A percentile compares a stretch with the other conserved stretches of the same genome.
These are phyloP conservation scores for Erpornis zantholeuca DNA, from an alignment of 2,113 vertebrate species.

Conservation along the genomic window DNA sequence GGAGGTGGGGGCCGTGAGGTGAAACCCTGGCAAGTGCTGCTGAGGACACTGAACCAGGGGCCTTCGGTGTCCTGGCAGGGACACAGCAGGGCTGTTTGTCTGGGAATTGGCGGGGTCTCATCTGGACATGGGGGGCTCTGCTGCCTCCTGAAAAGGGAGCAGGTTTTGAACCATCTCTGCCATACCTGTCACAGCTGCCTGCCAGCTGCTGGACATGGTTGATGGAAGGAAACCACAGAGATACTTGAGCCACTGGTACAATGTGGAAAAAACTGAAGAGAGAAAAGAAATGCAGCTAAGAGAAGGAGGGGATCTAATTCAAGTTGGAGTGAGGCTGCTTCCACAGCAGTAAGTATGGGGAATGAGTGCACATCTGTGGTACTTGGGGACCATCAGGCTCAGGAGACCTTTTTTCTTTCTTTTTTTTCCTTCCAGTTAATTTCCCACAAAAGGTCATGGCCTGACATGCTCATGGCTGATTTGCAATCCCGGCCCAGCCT, in stretches of 20 bases:
- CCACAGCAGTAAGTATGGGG: rapidly evolving
- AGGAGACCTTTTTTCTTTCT: neutral
- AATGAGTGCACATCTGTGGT: neutral
- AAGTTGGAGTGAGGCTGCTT: neutral
- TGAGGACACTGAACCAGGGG: rapidly evolving
- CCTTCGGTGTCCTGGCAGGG: neutral
- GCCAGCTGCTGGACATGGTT: rapidly evolving
- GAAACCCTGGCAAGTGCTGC: neutral
- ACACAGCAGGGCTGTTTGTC: neutral
- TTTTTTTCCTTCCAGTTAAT: neutral
- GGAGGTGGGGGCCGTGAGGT: neutral
- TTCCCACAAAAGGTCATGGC: neutral
- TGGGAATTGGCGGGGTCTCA: rapidly evolving
- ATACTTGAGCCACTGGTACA: neutral
- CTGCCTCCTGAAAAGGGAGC: neutral
- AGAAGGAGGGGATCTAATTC: neutral
- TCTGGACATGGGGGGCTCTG: neutral
- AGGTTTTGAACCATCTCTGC: rapidly evolving
- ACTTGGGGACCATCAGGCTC: neutral
- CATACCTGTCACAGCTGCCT: neutral
- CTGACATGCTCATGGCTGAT: neutral
- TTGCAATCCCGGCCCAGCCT: neutral
- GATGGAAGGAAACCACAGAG: neutral
- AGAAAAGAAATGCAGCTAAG: neutral
- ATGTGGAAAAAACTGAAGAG: neutral